These are phyloP conservation scores for Hydriomena furcata DNA, from an alignment of 2,888 invertebrate genomes.

Conservation along the genomic window DNA sequence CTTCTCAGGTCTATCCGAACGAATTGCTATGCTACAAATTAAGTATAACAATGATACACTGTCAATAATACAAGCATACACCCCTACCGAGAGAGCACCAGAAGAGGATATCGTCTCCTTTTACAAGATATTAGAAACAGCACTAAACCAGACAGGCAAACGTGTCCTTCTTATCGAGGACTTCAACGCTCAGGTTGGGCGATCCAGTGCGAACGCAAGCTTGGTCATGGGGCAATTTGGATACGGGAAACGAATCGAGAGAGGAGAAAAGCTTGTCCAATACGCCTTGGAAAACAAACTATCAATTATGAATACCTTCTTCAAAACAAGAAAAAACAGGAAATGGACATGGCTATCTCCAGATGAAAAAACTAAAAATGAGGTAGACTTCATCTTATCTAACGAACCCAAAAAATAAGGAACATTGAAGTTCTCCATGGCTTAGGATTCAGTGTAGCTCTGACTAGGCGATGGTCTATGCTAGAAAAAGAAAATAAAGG, in stretches of 20 bases:
- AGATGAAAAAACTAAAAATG: no score
- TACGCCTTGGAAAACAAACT: slow-evolving; percentile 10
- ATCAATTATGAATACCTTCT: slow-evolving; percentile 9
- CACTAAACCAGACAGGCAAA: slow-evolving; percentile 10
- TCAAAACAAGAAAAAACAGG: slow-evolving; percentile 11
- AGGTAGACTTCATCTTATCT: not conserved
- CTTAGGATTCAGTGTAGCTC: no score
- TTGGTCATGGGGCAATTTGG: slow-evolving; percentile 24
- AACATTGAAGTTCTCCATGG: not conserved
- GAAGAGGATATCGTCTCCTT: slow-evolving; percentile 12
- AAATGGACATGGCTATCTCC: slow-evolving; percentile 1
- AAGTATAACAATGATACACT: not conserved
- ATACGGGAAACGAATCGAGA: slow-evolving; percentile 26
- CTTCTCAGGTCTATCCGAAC: slow-evolving; percentile 8
- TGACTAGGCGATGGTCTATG: not conserved
- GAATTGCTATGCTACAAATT: slow-evolving; percentile 5
- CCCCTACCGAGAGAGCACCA: not conserved
- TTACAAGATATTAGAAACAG: slow-evolving; percentile 27
- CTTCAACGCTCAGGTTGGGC: slow-evolving; percentile 33
- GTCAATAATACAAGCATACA: slow-evolving; percentile 25
- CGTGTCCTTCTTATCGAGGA: slow-evolving; percentile 32
- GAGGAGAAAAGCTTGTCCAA: slow-evolving; percentile 9
- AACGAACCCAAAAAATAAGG: not conserved
- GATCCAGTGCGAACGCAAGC: slow-evolving; percentile 5
- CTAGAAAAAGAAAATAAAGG: not conserved